A percentile compares a stretch with the other conserved stretches of the same genome.
These are phyloP conservation scores for Ramphastos sulfuratus DNA, from an alignment of 2,113 vertebrate species.

Conservation along the genomic window DNA sequence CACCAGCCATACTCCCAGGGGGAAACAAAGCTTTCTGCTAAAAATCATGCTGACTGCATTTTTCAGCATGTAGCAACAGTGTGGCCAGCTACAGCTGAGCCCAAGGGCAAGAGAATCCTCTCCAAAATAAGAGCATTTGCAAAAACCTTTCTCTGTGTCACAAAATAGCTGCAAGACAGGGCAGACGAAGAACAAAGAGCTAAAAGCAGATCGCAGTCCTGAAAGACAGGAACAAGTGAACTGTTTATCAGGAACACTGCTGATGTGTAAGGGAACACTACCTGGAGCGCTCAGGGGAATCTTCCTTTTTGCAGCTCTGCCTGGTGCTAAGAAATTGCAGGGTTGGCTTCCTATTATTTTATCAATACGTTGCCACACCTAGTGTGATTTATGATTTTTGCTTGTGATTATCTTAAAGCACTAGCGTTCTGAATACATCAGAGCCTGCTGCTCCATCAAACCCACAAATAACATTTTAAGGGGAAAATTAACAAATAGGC, in stretches of 20 bases:
- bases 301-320: neutral
- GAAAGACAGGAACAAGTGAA: conserved; percentile 15
- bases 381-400: conserved; percentile 33
- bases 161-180: conserved; percentile 17
- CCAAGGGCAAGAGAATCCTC: conserved; percentile 17
- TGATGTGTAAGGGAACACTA: neutral
- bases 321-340: conserved; percentile 38
- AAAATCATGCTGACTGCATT: neutral
- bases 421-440: neutral
- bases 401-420: conserved; percentile 26
- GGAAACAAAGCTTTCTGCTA: neutral
- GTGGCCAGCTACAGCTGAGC: neutral
- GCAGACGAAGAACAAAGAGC: conserved; percentile 33
- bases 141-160: neutral
- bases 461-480: accelerated
- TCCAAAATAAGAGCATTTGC: neutral
- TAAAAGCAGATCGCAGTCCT: conserved; percentile 24
- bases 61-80: neutral
- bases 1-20: neutral
- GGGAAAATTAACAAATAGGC: neutral
- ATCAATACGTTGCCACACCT: conserved; percentile 25
- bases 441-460: neutral
- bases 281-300: neutral
- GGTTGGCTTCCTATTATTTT: conserved; percentile 44
- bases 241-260: neutral